Base-by-base conservation (phyloP, 2,113 vertebrate species). In the Columbina picui region DNA sequence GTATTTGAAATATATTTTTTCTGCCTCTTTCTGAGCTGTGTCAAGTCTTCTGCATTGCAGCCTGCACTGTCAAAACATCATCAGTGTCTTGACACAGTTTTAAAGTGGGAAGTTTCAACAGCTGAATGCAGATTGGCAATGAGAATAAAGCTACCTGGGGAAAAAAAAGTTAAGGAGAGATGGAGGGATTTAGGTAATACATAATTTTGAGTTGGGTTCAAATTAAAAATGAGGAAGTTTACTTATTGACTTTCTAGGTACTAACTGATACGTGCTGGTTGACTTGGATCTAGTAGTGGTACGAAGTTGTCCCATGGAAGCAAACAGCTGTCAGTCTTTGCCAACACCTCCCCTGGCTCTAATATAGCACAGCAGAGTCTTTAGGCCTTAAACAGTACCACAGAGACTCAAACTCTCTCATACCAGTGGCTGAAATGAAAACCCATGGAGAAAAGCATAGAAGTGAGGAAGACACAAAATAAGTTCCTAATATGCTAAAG, bases 51-150 rank as follows among this genome's bases (percentile, higher is more conserved):
- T 71, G 20, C 60, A 55, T 74, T 95, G 69, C 81, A 94, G 70
- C 85, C 75, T 95, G 75, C 16, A 20, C 64, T 96, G 94, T 97
- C 82, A 94, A 90, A 97, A 93, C 71, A 95, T 74, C 75, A 77
- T 70, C 94, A 86, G 55, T 88, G 88, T 93, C 94, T 94, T 92
- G 92, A 94, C 92, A 95, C 60, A 94, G 63, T 94, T 96, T 92
- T 92, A 63, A 93, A 86, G 39, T 90, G 82, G 52, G 52, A 96
- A 94, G 65, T 79, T 52, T 90, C 79, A 86, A 73, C 68, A 85
- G n/a, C 56, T 90, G 82, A 88, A 92, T 83, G 87, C 83, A 81
- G 93, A 78, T 77, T 64, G 71, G 63, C 57, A 86, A 27, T 30
- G 45, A 2, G 14, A 88, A 76, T 77, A 84, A 69, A 4, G 22